These are phyloP conservation scores for Pterocles burchelli DNA, from an alignment of 2,113 vertebrate species.

Conservation along the genomic window DNA sequence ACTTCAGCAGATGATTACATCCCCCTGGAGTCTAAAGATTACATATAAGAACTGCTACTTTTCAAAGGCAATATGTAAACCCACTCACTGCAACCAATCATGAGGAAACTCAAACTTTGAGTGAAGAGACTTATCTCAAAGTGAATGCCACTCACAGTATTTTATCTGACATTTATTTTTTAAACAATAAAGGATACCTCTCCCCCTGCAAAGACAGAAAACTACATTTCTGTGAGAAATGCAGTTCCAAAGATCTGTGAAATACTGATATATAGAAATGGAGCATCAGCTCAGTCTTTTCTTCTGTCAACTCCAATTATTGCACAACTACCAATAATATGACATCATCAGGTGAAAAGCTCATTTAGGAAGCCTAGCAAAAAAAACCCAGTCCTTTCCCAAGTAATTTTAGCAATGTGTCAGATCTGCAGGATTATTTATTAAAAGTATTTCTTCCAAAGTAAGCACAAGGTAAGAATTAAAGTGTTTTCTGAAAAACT, in stretches of 20 bases:
- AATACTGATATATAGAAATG: background rate
- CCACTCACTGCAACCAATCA: background rate
- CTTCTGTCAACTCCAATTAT: background rate
- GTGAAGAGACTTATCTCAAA: background rate
- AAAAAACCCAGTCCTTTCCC: background rate
- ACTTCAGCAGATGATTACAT: background rate
- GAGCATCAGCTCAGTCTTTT: background rate
- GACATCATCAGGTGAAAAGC: background rate
- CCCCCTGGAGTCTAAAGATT: background rate
- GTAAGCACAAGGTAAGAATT: background rate
- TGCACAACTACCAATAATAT: background rate
- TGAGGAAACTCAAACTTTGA: background rate
- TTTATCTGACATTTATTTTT: background rate
- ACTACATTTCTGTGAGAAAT: background rate
- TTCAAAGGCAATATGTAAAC: background rate
- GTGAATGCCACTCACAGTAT: background rate
- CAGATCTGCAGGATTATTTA: background rate
- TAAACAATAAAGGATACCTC: background rate
- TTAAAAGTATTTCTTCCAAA: background rate
- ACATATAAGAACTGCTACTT: background rate
- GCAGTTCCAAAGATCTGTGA: background rate
- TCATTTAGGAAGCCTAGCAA: background rate
- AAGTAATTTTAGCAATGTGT: background rate
- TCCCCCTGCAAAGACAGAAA: background rate
- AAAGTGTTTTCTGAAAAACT: background rate